Evolutionary conservation across 2,797 vertebrate species (phyloP).

Genomic region (Gobio occitaniae): DNA sequence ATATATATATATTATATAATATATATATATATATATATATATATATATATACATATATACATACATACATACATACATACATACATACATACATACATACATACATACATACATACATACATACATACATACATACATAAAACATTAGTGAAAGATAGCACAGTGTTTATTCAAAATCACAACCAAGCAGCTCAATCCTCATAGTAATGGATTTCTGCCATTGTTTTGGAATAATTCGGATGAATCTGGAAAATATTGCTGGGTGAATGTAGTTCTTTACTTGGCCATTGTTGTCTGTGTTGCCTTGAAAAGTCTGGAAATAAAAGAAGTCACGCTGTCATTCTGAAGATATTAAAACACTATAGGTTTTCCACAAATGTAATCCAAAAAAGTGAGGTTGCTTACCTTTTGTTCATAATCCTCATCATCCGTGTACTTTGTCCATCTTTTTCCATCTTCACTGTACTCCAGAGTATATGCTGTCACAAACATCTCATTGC

Average conservation of each 20-base stretch:
- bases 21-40: too few species aligned
- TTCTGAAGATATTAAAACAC: not conserved
- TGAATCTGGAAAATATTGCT: conserved; percentile 90
- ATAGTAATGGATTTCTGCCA: conserved; percentile 88
- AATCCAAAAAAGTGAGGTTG: not conserved
- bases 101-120: too few species aligned
- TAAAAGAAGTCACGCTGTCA: not conserved
- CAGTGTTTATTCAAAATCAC: conserved; percentile 80
- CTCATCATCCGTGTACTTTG: conserved; percentile 79
- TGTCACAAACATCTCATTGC: conserved; percentile 84
- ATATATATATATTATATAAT: too few species aligned
- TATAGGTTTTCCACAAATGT: not conserved
- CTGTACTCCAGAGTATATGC: conserved; percentile 85
- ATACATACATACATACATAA: not conserved
- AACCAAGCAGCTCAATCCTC: conserved; percentile 92
- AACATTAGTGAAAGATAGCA: not conserved
- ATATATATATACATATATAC: too few species aligned
- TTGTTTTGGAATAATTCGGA: conserved; percentile 86
- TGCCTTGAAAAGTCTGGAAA: conserved; percentile 87
- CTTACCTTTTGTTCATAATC: conserved; percentile 81
- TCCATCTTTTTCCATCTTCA: conserved; percentile 83
- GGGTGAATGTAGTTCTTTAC: conserved; percentile 90
- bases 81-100: too few species aligned
- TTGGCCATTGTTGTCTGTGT: conserved; percentile 79
- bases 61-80: too few species aligned